Evolutionary conservation across 2,888 invertebrate species (phyloP), one percentile per base, ranked within the genome.

Genomic region (Zhuqinia jingwanae): DNA sequence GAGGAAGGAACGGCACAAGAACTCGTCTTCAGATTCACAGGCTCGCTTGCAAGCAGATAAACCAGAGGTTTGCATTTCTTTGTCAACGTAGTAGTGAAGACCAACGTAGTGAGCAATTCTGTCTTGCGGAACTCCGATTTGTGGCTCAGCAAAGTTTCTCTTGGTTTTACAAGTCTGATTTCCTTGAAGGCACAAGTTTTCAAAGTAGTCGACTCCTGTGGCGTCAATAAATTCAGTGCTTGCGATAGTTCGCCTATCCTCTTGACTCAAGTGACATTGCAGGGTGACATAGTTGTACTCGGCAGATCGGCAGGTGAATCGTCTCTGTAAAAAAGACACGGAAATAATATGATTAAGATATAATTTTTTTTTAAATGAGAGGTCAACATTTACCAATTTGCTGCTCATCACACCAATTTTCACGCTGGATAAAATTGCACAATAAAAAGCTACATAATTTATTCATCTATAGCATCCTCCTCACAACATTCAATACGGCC

Each of bases 201-300:
- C 97, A 92, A 96, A 96, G 93, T 97, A 97, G 92, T 96, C 96
- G 15, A 95, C 95, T 1, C 95, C 95, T 92, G 95, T 97, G 0
- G 97, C 96, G 92, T 98, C 97, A 20, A 96, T 96, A 89, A 98
- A 95, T n/a, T 97, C 96, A 92, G 96, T 96, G 92, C 96, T 96
- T 0, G 96, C 96, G 1, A 96, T 96, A 1, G 97, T 96, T 88
- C 98, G 94, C 17, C 98, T 94, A 92, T 98, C 98, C 1, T 96
- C 96, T 92, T 98, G 97, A 92, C 97, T 97, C 56, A 98, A 94
- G 89, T 97, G 96, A 92, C 98, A 98, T 91, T 97, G 96, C 92
- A 98, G 95, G 87, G 97, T 97, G 88, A 96, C 96, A 93, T 98
- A 98, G 93, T 98, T 97, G 93, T 98, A 98, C 92, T 98, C 97